These are phyloP conservation scores for Ailuropoda melanoleuca DNA, from an alignment of 2,113 vertebrate genomes.

Conservation along the genomic window DNA sequence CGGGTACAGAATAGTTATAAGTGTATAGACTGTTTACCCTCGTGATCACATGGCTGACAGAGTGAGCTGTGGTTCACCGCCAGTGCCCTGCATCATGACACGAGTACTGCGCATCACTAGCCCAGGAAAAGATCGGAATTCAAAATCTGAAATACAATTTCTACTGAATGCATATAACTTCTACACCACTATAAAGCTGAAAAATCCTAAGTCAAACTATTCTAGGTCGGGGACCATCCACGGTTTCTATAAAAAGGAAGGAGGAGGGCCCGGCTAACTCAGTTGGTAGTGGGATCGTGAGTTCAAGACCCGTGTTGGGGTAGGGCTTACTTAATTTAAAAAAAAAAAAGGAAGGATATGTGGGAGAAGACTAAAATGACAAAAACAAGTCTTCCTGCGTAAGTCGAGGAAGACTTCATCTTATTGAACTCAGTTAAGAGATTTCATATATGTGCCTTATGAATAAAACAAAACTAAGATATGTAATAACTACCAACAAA, in stretches of 20 bases:
- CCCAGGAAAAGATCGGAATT: not conserved
- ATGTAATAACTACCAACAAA: not conserved
- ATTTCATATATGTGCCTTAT: too few relatives aligned
- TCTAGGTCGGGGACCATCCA: not conserved
- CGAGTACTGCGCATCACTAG: not conserved
- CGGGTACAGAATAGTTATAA: not conserved
- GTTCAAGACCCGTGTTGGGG: not conserved
- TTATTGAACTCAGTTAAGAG: too few relatives aligned
- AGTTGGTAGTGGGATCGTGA: not conserved
- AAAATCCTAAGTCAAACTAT: not conserved
- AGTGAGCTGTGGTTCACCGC: not conserved
- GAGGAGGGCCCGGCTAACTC: not conserved
- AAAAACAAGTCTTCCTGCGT: too few relatives aligned
- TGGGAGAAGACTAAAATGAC: too few relatives aligned
- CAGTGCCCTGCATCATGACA: not conserved
- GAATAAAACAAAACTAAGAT: not conserved
- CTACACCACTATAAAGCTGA: not conserved
- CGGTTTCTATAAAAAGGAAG: not conserved
- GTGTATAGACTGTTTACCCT: not conserved
- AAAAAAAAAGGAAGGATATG: too few relatives aligned
- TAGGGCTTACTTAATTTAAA: too few relatives aligned
- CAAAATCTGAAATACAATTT: not conserved
- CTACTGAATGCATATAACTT: not conserved
- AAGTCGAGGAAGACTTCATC: too few relatives aligned
- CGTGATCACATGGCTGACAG: not conserved